phyloP scores from a whole-genome alignment of 2,113 vertebrate species.

The Seriola aureovittata region DNA sequence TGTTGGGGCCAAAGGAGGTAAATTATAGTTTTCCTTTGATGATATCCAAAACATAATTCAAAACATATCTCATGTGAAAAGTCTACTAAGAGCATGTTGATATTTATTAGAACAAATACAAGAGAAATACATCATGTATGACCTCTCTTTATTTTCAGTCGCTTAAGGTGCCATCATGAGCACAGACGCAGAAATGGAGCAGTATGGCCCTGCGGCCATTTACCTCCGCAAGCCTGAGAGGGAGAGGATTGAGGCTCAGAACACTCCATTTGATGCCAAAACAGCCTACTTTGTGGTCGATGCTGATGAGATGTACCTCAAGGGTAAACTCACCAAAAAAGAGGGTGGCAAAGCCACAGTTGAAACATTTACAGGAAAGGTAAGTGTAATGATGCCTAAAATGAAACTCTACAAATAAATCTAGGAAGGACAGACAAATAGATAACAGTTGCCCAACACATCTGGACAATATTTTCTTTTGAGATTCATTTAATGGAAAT shows the following conservation, averaged over 20 bases:
- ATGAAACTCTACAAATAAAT: not conserved
- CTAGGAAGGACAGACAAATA: not conserved
- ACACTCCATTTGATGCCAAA: slow-evolving; percentile 75
- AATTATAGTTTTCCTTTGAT: not conserved
- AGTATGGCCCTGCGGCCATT: slow-evolving; percentile 66
- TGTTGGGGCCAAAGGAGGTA: slow-evolving; percentile 56
- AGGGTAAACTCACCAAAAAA: slow-evolving; percentile 65
- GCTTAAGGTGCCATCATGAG: slow-evolving; percentile 69
- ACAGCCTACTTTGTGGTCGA: slow-evolving; percentile 67
- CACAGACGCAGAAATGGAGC: slow-evolving; percentile 77
- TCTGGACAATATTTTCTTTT: not conserved
- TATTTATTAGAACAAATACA: not conserved
- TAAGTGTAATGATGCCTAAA: not conserved
- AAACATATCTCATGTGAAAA: not conserved
- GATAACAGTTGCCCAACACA: not conserved
- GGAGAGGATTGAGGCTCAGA: slow-evolving; percentile 73
- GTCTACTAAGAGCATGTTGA: not conserved
- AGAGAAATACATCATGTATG: not conserved
- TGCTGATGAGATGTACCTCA: slow-evolving; percentile 63
- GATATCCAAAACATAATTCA: slow-evolving; percentile 1
- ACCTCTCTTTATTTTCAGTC: slow-evolving; percentile 26
- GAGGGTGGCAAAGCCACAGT: slow-evolving; percentile 76
- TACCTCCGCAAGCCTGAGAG: slow-evolving; percentile 73
- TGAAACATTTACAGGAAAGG: slow-evolving; percentile 62
- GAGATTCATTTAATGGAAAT: not conserved